Evolutionary conservation across 1,140 invertebrate genomes (phyloP), one percentile per base, ranked within the genome.

Genomic region (Zaprionus africanus): DNA sequence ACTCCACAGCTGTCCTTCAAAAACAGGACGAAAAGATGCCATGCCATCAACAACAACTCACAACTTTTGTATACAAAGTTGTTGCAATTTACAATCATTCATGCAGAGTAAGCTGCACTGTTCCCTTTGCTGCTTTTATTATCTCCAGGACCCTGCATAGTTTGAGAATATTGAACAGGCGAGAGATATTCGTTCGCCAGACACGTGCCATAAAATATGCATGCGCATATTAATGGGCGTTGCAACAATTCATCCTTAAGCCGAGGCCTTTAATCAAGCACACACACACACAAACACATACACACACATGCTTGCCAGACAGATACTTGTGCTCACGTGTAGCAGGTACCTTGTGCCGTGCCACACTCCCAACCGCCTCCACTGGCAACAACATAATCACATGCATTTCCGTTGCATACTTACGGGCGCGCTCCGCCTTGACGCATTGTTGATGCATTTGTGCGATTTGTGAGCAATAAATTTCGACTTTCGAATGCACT

Each of bases 361-460:
- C 9, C 31, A 11, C 9, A 11, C 31, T 34, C 31, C 31, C 31
- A 11, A 7, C 3, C 26, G 12, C 24, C 24, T 9, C 41, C 31
- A 4, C 6, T 60, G 59, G 43, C 65, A 68, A 75, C 62, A 79
- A 69, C 60, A 76, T 82, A 85, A 82, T 86, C 77, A 84, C 68
- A 72, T 84, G 77, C 78, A 73, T 77, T 84, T 85, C 70, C 82
- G 61, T 70, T 73, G 82, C 79, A 82, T 82, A 86, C 71, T 72
- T 79, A 61, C 71, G 54, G 61, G 67, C 66, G 71, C 66, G 51
- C 58, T 66, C 34, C 53, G 19, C 74, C 56, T 79, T 79, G 61
- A 66, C 65, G 64, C 63, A 68, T 65, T 57, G 34, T 69, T 75
- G 76, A 69, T 69, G 66, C 41, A 71, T 75, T 68, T 78, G 65